These are phyloP conservation scores for Drepana falcataria DNA, from an alignment of 2,888 invertebrate species.

Conservation along the genomic window DNA sequence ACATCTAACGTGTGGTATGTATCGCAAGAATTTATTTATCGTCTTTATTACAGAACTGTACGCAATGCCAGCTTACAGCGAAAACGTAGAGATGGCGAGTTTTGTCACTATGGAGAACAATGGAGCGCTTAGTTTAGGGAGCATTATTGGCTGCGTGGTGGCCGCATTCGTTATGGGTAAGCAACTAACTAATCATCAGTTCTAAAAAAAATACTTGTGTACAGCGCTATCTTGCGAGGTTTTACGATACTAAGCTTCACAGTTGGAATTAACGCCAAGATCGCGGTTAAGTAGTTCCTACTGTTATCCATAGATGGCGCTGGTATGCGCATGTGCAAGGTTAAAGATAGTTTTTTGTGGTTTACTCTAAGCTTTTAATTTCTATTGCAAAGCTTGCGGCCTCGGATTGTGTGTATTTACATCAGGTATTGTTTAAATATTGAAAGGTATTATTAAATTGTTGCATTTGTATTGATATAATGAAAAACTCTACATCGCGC, in stretches of 20 bases:
- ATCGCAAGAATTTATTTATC: background rate
- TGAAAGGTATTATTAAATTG: background rate
- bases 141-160: slow-evolving; percentile 57
- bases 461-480: background rate
- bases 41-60: slow-evolving; percentile 46
- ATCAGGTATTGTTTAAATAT: background rate
- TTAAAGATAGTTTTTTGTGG: background rate
- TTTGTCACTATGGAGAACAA: slow-evolving; percentile 50
- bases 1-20: too few species aligned
- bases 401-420: background rate
- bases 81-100: slow-evolving; percentile 67
- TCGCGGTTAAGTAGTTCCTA: background rate
- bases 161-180: slow-evolving; percentile 62
- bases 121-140: slow-evolving; percentile 49
- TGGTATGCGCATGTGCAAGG: background rate
- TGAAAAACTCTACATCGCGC: slow-evolving; percentile 24
- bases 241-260: background rate
- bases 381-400: background rate
- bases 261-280: background rate
- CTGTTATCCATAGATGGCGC: slow-evolving; percentile 28
- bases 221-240: background rate
- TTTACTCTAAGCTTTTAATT: background rate
- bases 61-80: slow-evolving; percentile 68
- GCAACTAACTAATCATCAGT: slow-evolving; percentile 8
- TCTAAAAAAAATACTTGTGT: background rate